Conservation (phyloP, 2,113 vertebrate species). For the cattle (Bos taurus) region DNA sequence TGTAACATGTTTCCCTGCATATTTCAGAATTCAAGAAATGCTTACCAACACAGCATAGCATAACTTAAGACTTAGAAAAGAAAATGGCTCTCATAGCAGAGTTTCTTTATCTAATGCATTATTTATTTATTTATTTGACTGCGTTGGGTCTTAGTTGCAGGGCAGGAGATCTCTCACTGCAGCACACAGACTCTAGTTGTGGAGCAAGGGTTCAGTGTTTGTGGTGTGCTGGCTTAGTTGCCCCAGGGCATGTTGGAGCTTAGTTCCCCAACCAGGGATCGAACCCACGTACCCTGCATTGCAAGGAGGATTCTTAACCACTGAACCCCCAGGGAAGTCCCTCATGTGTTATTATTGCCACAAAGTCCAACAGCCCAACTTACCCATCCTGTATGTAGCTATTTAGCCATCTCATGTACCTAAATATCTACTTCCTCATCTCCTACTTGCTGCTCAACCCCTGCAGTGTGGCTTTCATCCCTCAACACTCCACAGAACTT, state of each 20-base stretch:
- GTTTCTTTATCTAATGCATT: neutral
- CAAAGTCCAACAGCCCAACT: neutral
- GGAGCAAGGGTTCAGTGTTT: neutral
- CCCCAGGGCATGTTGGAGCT: neutral
- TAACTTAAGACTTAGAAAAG: neutral
- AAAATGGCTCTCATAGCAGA: neutral
- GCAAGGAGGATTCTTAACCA: neutral
- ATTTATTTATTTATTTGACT: neutral
- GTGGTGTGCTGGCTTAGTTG: neutral
- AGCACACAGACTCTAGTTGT: neutral
- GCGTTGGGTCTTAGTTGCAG: neutral
- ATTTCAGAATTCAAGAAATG: constrained; percentile 26
- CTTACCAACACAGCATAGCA: neutral
- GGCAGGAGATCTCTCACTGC: neutral
- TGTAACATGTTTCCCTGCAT: constrained; percentile 11
- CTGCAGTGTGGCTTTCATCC: neutral
- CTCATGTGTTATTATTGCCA: neutral
- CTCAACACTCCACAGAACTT: neutral
- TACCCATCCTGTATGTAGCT: neutral
- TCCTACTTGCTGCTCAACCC: neutral
- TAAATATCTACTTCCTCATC: neutral
- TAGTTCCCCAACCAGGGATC: neutral
- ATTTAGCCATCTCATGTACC: neutral
- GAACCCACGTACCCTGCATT: neutral
- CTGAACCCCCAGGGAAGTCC: neutral